Conservation (phyloP, 2,113 vertebrate genomes). For the Saguinus imperator region DNA sequence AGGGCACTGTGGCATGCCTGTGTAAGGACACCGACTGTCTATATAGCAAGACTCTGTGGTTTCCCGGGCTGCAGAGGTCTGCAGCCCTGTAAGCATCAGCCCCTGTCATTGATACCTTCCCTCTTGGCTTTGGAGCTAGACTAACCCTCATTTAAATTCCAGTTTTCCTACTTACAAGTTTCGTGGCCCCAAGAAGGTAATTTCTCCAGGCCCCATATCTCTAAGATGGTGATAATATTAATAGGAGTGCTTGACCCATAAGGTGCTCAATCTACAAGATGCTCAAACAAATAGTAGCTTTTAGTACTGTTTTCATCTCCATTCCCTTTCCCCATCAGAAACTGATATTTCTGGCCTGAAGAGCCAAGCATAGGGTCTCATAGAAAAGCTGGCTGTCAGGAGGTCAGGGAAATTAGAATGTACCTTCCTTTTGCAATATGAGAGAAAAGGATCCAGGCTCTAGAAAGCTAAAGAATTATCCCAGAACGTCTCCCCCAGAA, state of each 20-base stretch:
- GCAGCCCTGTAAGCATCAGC: background rate
- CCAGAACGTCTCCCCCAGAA: background rate
- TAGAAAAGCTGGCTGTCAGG: background rate
- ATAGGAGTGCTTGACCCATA: background rate
- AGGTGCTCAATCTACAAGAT: background rate
- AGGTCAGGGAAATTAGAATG: background rate
- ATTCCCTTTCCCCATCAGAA: background rate
- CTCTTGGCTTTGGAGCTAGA: background rate
- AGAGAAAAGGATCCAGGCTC: background rate
- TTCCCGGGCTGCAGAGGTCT: background rate
- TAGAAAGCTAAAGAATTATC: background rate
- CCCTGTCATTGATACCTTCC: accelerated
- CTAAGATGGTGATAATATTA: background rate
- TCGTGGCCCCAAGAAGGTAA: background rate
- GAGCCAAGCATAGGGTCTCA: background rate
- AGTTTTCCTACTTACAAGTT: background rate
- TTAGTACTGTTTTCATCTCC: background rate
- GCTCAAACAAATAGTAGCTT: background rate
- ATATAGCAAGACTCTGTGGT: background rate
- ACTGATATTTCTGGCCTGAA: background rate
- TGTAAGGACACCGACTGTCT: accelerated
- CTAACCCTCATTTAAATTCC: background rate
- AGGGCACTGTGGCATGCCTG: background rate
- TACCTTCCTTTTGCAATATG: background rate
- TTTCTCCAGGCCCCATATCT: background rate